Evolutionary conservation across 2,797 vertebrate species (phyloP), one percentile per base, ranked within the genome.

Genomic region (Tenualosa ilisha): DNA sequence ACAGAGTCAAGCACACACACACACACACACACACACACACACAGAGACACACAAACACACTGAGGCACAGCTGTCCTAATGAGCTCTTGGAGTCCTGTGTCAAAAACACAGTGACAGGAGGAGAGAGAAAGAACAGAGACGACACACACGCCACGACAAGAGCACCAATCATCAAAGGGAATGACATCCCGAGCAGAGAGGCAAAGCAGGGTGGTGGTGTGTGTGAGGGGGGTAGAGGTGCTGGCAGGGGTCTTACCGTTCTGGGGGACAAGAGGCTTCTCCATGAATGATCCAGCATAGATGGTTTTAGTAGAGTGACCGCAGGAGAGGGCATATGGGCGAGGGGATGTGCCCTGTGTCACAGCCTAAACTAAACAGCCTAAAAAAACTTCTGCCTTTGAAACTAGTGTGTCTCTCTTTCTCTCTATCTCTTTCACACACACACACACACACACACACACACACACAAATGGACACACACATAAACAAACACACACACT

Each of bases 341-440:
- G n/a, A 65, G n/a, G 59, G 61, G 24, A 75, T 37, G 15, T 75
- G 68, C 37, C 68, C 15, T 75, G 68, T 75, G 68, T 75, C 37
- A 31, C 68, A 17, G 26, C 26, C 63, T 43, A 75, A 75, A 75
- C 68, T 75, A 75, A 75, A 12, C 68, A 15, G 68, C 37, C 68
- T 43, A 37, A 75, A 75, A 75, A 75, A 75, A 75, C 68, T 40
- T 75, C 68, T 75, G 68, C 37, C 68, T 75, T 75, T 75, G 37
- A 75, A 75, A 75, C 37, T 5, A 75, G 13, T 17, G 37, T 43
- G 31, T 75, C 37, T 75, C 13, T 56, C 68, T 75, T 15, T 51
- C 8, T 51, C 50, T 51, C 50, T 51, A 9, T 51, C 50, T 51
- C 50, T 51, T 1, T 51, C 50, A 43, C 15, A 17, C 31, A 20